Base-by-base conservation (phyloP, 2,113 vertebrate genomes). In the Stigmatopora nigra region DNA sequence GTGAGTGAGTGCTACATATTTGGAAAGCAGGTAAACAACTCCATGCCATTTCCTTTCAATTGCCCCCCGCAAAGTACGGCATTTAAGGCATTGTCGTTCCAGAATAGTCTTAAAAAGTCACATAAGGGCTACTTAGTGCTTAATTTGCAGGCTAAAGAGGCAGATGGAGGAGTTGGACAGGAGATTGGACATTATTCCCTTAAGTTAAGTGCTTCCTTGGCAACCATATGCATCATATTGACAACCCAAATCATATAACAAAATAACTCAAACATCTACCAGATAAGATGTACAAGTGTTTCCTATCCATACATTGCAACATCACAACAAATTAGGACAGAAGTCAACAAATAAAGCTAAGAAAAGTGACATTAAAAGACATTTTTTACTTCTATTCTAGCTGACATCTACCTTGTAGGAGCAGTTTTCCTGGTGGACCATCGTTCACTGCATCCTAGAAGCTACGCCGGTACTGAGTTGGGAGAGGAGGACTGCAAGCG, bases 361-460 rank as follows among this genome's bases (percentile, higher is more conserved):
- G 38, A 31, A 64, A 63, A 53, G n/a, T 20, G 19, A 49, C 9
- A 19, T 19, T 7, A 46, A 25, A 36, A 36, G 62, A 60, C 3
- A 1, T 61, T 64, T 13, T 4, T 52, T 2, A 60, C 56, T 11
- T 0, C 67, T 52, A 65, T 65, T 63, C 0, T 20, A 45, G 71
- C 48, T 56, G 56, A 72, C 4, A 68, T 60, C 82, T 90, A 97
- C 95, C 95, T 97, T 92, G 82, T 97, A 93, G 48, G 93, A 89
- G 84, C 93, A 95, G 88, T 91, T 94, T 70, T 97, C 95, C 92
- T 96, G 95, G 84, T 95, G 95, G 61, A 95, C 95, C 95, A 96
- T 94, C 90, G 77, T 89, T 95, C 93, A 92, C 88, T 82, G 92
- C 89, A 93, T 95, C 92, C 90, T 93, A 92, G 78, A 91, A 91